Conservation (phyloP, 2,797 vertebrate genomes). For the Ataeniobius toweri region DNA sequence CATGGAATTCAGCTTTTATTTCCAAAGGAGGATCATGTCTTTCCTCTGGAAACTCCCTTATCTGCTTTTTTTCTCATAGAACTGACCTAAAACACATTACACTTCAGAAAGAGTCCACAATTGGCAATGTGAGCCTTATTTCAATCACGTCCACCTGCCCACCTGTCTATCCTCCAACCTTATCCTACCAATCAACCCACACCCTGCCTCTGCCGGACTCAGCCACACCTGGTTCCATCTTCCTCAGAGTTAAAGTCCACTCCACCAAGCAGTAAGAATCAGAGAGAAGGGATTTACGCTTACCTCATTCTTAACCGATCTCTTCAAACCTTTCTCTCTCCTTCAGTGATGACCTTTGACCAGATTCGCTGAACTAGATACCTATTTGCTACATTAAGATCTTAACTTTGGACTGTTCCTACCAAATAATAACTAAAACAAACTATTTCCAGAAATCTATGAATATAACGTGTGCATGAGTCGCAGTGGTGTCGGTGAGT, state of each 20-base stretch:
- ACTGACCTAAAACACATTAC: background rate
- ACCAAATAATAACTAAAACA: conserved; percentile 28
- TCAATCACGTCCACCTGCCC: background rate
- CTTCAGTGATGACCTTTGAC: background rate
- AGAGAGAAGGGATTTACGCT: too few species aligned
- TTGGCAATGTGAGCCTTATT: background rate
- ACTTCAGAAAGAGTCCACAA: background rate
- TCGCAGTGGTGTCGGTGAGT: conserved; percentile 62
- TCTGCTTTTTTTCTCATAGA: too few species aligned
- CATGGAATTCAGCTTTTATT: too few species aligned
- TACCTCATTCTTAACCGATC: background rate
- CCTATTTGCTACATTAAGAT: conserved; percentile 6
- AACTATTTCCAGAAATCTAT: conserved; percentile 31
- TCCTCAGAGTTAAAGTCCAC: background rate
- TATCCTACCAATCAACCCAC: background rate
- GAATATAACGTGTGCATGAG: conserved; percentile 55
- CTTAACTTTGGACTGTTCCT: background rate
- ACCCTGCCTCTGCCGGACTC: too few species aligned
- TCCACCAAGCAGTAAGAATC: background rate
- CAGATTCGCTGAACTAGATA: background rate
- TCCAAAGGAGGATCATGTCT: too few species aligned
- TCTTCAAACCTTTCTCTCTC: background rate
- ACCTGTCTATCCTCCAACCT: background rate
- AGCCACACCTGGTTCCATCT: background rate
- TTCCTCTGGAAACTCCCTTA: too few species aligned